Evolutionary conservation across 2,888 invertebrate genomes (phyloP).

Genomic region (Balanococcus diminutus): DNA sequence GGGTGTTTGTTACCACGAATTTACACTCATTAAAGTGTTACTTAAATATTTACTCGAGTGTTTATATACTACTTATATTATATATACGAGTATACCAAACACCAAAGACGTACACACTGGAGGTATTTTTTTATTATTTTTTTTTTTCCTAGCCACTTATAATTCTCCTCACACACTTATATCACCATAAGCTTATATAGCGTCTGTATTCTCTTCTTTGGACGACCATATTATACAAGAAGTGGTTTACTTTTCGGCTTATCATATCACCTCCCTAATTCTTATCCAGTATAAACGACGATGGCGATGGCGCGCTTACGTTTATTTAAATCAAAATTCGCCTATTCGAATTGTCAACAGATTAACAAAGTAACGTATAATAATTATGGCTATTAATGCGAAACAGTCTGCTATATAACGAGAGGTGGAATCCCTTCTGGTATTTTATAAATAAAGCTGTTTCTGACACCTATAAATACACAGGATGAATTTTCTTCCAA

Average conservation of each 20-base stretch:
- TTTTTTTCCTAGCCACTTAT: neutral
- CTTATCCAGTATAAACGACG: neutral
- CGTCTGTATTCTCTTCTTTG: neutral
- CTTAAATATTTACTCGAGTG: slow-evolving; percentile 31
- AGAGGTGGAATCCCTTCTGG: neutral
- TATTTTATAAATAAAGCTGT: neutral
- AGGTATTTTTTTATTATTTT: neutral
- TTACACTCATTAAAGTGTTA: slow-evolving; percentile 20
- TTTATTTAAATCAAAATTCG: neutral
- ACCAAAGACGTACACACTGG: neutral
- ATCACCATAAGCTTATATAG: neutral
- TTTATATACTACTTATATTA: neutral
- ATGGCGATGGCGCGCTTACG: neutral
- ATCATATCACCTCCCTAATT: neutral
- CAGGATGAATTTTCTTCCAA: neutral
- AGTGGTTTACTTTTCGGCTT: neutral
- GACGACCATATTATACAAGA: neutral
- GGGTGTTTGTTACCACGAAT: neutral
- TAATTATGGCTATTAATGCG: neutral
- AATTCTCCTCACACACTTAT: too few relatives aligned
- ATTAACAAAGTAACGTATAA: neutral
- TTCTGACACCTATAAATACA: neutral
- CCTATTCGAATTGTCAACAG: neutral
- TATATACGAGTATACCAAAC: neutral
- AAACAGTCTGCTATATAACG: neutral